Evolutionary conservation across 2,113 vertebrate genomes (phyloP).

Genomic region (Colistium nudipinnis): DNA sequence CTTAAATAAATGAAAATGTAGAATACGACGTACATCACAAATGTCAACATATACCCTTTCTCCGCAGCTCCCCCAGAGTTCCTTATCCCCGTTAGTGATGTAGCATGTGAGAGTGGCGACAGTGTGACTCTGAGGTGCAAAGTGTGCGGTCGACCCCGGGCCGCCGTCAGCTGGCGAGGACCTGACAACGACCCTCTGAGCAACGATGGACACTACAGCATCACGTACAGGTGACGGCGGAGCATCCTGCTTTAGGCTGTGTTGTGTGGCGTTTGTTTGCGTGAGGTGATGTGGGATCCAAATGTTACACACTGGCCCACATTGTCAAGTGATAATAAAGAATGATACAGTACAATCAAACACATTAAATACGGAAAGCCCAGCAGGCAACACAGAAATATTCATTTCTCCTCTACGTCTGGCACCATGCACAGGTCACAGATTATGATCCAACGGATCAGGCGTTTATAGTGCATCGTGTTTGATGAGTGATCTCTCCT

Average conservation of each 20-base stretch:
- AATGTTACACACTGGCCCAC: too few species aligned
- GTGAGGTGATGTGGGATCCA: too few species aligned
- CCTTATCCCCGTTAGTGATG: conserved; percentile 89
- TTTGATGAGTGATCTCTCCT: background rate
- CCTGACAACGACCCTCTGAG: conserved; percentile 89
- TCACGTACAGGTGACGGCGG: conserved; percentile 89
- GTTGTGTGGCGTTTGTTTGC: background rate
- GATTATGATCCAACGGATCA: background rate
- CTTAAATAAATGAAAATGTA: background rate
- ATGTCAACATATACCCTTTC: background rate
- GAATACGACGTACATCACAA: background rate
- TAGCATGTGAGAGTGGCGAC: conserved; percentile 91
- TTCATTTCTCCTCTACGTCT: background rate
- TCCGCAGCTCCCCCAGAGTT: conserved; percentile 92
- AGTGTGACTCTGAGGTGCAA: conserved; percentile 92
- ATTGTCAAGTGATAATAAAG: too few species aligned
- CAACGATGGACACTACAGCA: conserved; percentile 89
- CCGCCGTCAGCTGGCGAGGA: conserved; percentile 92
- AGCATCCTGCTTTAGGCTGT: background rate
- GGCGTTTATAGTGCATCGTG: background rate
- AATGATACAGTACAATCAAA: too few species aligned
- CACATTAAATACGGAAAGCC: too few species aligned
- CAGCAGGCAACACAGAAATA: background rate
- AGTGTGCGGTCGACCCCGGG: conserved; percentile 92
- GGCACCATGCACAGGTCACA: background rate